Base-by-base conservation (phyloP, 2,888 invertebrate genomes). In the Microchrysa polita region DNA sequence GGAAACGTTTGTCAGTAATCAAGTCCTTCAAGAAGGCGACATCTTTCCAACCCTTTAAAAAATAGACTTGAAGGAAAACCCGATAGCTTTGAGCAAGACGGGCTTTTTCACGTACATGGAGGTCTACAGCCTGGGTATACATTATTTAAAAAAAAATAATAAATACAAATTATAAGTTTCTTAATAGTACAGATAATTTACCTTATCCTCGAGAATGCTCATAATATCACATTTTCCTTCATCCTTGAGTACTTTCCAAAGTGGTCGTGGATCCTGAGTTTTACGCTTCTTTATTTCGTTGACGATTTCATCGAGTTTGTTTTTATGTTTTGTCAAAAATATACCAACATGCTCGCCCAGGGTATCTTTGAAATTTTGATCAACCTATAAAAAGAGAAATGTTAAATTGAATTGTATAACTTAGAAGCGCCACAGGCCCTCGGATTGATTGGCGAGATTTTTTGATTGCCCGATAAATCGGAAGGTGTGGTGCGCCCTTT, bases 231-330 rank as follows among this genome's bases (percentile, higher is more conserved):
- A 83, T 75, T 81, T 80, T 0, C 75, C 78, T 52, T 79, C 78
- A 22, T 81, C 84, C 20, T 77, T 78, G 1, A 83, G 53, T 40
- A 80, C 79, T 74, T 82, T 83, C 82, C 83, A 83, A n/a, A 80
- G 52, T 0, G 82, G 80, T 7, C 83, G 79, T 0, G 40, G 48
- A 16, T 83, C 84, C 0, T 79, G 10, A 23, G 73, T 69, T 1
- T 78, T 76, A 2, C 78, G 77, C 0, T 77, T 77, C 27, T 79
- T 79, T 55, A 78, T 78, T 7, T 79, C 74, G 1, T 79, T 79
- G 2, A 79, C 72, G 0, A 82, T 81, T 2, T 76, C 78, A 1
- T 77, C 74, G 12, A 81, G 79, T 1, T 80, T 73, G 23, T 80
- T 80, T 0, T 76, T 79, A 74, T 83, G 79, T 74, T 80, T 78